Conservation (phyloP, 2,113 vertebrate species). For the Forbesichthys agassizii region DNA sequence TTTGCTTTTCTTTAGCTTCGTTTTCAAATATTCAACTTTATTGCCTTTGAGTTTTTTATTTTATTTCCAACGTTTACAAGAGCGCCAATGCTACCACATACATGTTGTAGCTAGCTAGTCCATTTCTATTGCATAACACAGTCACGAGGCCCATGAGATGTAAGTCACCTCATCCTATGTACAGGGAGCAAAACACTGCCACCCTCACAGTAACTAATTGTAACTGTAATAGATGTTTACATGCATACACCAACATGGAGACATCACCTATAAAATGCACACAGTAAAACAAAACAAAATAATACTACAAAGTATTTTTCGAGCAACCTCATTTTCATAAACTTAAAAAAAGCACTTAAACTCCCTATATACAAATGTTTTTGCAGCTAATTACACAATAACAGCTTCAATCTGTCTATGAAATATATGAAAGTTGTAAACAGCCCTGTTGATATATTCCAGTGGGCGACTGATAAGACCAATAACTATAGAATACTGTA, state of each 20-base stretch:
- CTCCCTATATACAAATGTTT: conserved; percentile 78
- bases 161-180: conserved; percentile 68
- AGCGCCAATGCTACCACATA: conserved; percentile 62
- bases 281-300: conserved; percentile 52
- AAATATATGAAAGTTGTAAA: conserved; percentile 76
- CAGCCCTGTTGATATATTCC: conserved; percentile 74
- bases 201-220: conserved; percentile 68
- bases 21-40: conserved; percentile 79
- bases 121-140: conserved; percentile 75
- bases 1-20: conserved; percentile 63
- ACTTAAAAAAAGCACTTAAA: conserved; percentile 74
- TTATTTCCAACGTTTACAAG: conserved; percentile 42
- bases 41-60: conserved; percentile 73
- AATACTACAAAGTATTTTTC: conserved; percentile 68
- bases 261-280: conserved; percentile 76
- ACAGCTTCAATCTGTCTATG: conserved; percentile 76
- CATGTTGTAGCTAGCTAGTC: conserved; percentile 66
- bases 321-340: conserved; percentile 72
- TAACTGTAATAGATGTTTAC: conserved; percentile 63
- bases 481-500: conserved; percentile 66
- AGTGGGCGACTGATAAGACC: conserved; percentile 74
- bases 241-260: conserved; percentile 62
- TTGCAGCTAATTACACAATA: conserved; percentile 76
- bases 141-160: conserved; percentile 61
- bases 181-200: conserved; percentile 67